Evolutionary conservation across 2,113 vertebrate species (phyloP).

Genomic region (Osmerus mordax): DNA sequence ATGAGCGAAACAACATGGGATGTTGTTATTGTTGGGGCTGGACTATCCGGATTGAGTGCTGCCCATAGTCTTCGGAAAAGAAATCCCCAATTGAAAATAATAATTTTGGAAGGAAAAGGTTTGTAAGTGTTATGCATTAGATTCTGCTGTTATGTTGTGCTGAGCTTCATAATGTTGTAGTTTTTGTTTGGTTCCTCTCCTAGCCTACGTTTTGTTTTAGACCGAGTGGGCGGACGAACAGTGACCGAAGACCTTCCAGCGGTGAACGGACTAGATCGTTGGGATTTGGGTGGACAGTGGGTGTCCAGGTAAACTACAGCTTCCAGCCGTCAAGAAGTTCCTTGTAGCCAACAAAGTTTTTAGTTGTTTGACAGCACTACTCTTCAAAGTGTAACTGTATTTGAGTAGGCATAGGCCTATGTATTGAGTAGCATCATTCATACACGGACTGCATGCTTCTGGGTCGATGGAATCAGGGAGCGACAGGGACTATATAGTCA

Average conservation of each 20-base stretch:
- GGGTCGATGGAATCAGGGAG: too few species aligned
- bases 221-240: constrained; percentile 71
- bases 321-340: neutral
- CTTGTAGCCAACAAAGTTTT: neutral
- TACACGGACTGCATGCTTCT: too few species aligned
- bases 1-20: constrained; percentile 67
- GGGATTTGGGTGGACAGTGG: constrained; percentile 76
- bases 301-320: constrained; percentile 63
- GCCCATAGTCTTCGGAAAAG: constrained; percentile 60
- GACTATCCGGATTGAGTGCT: constrained; percentile 68
- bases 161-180: too few species aligned
- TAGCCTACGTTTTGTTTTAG: constrained; percentile 58
- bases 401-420: too few species aligned
- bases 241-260: constrained; percentile 58
- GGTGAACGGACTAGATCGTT: constrained; percentile 56
- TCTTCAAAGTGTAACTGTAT: too few species aligned
- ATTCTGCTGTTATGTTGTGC: too few species aligned
- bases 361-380: neutral
- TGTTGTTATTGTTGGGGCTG: constrained; percentile 69
- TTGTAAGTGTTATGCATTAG: neutral
- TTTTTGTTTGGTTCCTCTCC: constrained; percentile 71
- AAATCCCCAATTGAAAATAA: constrained; percentile 49
- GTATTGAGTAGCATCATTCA: too few species aligned
- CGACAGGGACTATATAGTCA: too few species aligned
- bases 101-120: constrained; percentile 74